Base-by-base conservation (phyloP, 2,797 vertebrate species). In the Ctenopoma multispine region DNA sequence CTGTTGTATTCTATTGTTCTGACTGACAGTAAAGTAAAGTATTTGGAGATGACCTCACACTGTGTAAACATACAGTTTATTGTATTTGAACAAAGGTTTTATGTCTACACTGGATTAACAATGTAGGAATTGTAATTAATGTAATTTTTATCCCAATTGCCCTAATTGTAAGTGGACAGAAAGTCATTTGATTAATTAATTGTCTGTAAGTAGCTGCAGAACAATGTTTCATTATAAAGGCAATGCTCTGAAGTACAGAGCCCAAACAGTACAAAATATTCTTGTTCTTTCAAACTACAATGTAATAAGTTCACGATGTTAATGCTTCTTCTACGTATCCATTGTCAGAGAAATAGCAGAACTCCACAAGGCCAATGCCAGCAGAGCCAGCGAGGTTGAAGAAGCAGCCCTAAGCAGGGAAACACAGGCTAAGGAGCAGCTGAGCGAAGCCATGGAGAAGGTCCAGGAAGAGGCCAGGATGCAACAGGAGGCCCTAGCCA, bases 311-410 rank as follows among this genome's bases (percentile, higher is more conserved):
- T 68, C 27, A 29, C 14, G n/a, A 10, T 62, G 15, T 56, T 77
- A 17, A 81, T 56, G 8, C 5, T 43, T 24, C 8, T 59, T 59
- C 10, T 57, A 13, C 20, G 1, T 87, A 27, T 79, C 17, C 79
- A 61, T 75, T 68, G 57, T 34, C 73, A 99, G 98, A 85, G 98
- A 99, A 81, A 95, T 99, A 86, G 96, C 96, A 63, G 97, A 98
- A 81, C 94, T 99, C 77, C 97, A 99, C 71, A 99, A 97, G 93
- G 94, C 90, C 5, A 97, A 96, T 56, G 98, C 95, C 75, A 96
- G 95, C 36, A 97, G 96, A 91, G 96, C 95, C 63, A 98, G 97
- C 5, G 95, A 96, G 84, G 98, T 94, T 3, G 96, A 99, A 86
- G 97, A 97, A 81, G 96, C 92, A 23, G 96, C 96, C 8, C 85